Conservation (phyloP, 1,140 invertebrate genomes). For the Drosophila rhopaloa region DNA sequence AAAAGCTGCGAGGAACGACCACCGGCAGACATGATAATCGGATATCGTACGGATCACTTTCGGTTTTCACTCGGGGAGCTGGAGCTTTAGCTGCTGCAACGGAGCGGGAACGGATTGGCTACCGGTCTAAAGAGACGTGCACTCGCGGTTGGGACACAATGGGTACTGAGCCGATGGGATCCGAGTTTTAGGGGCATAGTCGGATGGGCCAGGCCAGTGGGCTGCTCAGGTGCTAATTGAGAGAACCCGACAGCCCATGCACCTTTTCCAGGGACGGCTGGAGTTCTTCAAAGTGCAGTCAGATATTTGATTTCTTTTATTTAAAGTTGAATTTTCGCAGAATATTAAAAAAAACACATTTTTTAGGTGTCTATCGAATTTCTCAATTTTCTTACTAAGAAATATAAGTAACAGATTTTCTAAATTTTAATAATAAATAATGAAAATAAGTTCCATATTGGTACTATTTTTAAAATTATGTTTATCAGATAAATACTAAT, state of each 20-base stretch:
- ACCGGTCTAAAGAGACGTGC: conserved; percentile 41
- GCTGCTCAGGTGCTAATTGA: conserved; percentile 70
- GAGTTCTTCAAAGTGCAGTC: conserved; percentile 4
- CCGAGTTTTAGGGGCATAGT: conserved; percentile 51
- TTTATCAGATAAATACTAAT: too few relatives aligned
- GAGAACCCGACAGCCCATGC: conserved; percentile 52
- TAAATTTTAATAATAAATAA: too few relatives aligned
- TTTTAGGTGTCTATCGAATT: too few relatives aligned
- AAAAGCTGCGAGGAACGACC: conserved; percentile 56
- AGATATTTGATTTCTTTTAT: too few relatives aligned
- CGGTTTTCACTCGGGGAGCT: conserved; percentile 58
- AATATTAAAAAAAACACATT: too few relatives aligned
- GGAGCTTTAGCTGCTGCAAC: conserved; percentile 19
- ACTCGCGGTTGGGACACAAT: conserved; percentile 59
- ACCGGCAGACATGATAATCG: conserved; percentile 34
- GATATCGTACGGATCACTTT: conserved; percentile 56
- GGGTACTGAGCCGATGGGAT: conserved; percentile 57
- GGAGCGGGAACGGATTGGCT: conserved; percentile 7
- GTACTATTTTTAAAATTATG: too few relatives aligned
- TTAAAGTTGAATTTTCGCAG: too few relatives aligned
- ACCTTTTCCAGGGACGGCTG: conserved; percentile 26
- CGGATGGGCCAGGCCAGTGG: conserved; percentile 35
- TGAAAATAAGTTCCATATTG: neutral
- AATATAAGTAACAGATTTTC: too few relatives aligned
- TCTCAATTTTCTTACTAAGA: too few relatives aligned